Percentiles rank a stretch among this genome's conserved stretches.
These are phyloP conservation scores for Xylota segnis DNA, from an alignment of 2,888 invertebrate genomes.

Conservation along the genomic window DNA sequence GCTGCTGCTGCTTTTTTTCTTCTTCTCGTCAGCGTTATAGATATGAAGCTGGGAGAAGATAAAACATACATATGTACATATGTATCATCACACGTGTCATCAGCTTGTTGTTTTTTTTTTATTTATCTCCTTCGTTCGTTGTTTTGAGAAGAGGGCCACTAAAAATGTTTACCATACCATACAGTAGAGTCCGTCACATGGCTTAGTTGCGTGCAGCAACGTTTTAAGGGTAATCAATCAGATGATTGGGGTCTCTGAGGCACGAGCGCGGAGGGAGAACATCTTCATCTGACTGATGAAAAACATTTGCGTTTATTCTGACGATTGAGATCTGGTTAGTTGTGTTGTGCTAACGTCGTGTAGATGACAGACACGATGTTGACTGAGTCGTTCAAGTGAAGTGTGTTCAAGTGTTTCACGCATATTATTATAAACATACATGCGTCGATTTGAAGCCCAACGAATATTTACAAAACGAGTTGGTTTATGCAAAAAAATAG, in stretches of 20 bases:
- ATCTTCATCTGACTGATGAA: constrained; percentile 19
- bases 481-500: constrained; percentile 17
- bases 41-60: constrained; percentile 22
- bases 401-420: neutral
- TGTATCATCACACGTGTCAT: constrained; percentile 58
- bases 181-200: constrained; percentile 21
- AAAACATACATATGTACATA: constrained; percentile 48
- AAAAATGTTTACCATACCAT: constrained; percentile 47
- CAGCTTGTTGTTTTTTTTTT: constrained; percentile 28
- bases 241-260: neutral
- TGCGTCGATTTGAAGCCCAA: neutral
- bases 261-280: neutral
- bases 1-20: constrained; percentile 9
- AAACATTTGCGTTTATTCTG: constrained; percentile 21
- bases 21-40: constrained; percentile 25
- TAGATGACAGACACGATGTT: constrained; percentile 34
- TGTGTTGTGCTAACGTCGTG: neutral
- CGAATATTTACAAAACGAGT: constrained; percentile 25
- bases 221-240: constrained; percentile 34
- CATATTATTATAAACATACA: neutral
- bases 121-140: neutral
- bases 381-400: constrained; percentile 28
- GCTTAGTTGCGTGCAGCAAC: constrained; percentile 29
- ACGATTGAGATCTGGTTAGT: constrained; percentile 2
- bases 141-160: neutral